Conservation (phyloP, 2,888 invertebrate genomes). For the Clanis bilineata region DNA sequence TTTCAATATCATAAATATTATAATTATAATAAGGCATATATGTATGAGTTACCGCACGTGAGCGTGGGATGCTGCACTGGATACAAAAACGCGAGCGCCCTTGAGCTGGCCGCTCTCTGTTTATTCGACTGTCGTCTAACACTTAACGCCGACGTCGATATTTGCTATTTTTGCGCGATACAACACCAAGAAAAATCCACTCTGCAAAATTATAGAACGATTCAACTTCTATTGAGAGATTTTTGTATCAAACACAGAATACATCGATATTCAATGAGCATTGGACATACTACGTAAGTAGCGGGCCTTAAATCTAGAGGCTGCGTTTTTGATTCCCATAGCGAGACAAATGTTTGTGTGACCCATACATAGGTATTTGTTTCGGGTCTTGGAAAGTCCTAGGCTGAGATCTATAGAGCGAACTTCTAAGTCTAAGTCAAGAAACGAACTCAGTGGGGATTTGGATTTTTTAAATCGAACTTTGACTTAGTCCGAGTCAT, state of each 20-base stretch:
- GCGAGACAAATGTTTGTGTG: too few relatives aligned
- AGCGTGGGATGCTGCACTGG: constrained; percentile 51
- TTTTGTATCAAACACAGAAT: constrained; percentile 19
- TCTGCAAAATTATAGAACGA: constrained; percentile 40
- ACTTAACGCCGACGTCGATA: constrained; percentile 75
- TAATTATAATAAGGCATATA: too few relatives aligned
- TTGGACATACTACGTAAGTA: not conserved
- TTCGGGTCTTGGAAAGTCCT: too few relatives aligned
- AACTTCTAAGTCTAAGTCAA: too few relatives aligned
- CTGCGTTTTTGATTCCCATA: too few relatives aligned
- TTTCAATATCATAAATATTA: too few relatives aligned
- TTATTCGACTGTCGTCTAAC: constrained; percentile 79
- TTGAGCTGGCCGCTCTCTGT: constrained; percentile 65
- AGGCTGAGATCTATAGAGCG: too few relatives aligned
- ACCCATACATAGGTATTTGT: too few relatives aligned
- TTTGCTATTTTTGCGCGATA: constrained; percentile 72
- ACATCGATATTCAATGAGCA: not conserved
- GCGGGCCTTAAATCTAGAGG: too few relatives aligned
- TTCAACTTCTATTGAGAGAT: constrained; percentile 32
- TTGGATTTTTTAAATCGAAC: too few relatives aligned
- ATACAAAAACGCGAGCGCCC: constrained; percentile 63
- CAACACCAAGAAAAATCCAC: constrained; percentile 52
- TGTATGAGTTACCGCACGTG: constrained; percentile 32
- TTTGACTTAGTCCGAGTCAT: too few relatives aligned
- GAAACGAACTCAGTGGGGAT: too few relatives aligned